Percentiles rank a stretch among this genome's conserved stretches.
phyloP scores from a whole-genome alignment of 1,140 invertebrate species.

The Lanistes nyassanus region DNA sequence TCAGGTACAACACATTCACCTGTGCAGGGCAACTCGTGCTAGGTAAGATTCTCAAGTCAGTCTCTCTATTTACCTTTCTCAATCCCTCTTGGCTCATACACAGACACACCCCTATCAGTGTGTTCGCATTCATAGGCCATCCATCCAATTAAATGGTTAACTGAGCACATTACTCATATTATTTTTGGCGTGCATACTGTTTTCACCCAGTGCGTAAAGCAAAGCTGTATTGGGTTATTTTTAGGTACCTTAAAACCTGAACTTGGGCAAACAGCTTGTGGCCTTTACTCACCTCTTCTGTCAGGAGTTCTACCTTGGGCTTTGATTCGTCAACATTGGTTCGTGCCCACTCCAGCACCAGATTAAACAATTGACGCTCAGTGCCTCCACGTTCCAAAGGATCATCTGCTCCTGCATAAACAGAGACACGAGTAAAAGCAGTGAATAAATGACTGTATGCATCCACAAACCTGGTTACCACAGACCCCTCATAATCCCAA shows the following conservation, averaged over 20 bases:
- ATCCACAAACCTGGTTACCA: too few species aligned
- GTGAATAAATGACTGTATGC: not conserved
- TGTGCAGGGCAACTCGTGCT: slow-evolving; percentile 58
- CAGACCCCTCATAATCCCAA: too few species aligned
- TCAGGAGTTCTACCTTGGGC: slow-evolving; percentile 67
- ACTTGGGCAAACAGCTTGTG: too few species aligned
- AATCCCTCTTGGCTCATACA: not conserved
- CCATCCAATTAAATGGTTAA: too few species aligned
- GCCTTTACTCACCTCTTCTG: slow-evolving; percentile 65
- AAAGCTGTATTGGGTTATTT: too few species aligned
- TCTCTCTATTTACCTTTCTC: not conserved
- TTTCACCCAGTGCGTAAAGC: too few species aligned
- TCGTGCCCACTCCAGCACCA: slow-evolving; percentile 78
- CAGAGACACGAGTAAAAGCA: not conserved
- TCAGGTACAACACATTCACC: slow-evolving; percentile 82
- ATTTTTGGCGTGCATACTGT: too few species aligned
- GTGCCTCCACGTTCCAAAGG: slow-evolving; percentile 73
- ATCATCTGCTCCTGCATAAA: slow-evolving; percentile 70
- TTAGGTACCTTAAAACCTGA: too few species aligned
- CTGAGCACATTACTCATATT: too few species aligned
- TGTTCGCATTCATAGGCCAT: too few species aligned
- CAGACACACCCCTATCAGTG: too few species aligned
- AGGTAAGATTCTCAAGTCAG: too few species aligned
- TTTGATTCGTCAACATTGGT: slow-evolving; percentile 68
- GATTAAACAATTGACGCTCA: slow-evolving; percentile 70